phyloP scores from a whole-genome alignment of 2,113 vertebrate genomes.

The Verasper variegatus region DNA sequence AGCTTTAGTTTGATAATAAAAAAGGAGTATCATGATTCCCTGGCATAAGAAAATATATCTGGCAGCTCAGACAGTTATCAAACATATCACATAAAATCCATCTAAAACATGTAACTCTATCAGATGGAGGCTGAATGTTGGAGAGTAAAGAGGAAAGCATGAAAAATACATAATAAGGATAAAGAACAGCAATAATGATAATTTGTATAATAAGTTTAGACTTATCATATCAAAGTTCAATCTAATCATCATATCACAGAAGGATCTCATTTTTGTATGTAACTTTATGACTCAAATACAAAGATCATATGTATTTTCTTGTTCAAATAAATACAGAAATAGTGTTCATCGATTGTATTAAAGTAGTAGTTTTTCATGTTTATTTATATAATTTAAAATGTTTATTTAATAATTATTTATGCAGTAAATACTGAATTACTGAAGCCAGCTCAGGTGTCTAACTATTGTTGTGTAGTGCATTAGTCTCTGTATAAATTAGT shows the following conservation, averaged over 20 bases:
- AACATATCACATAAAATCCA: constrained; percentile 19
- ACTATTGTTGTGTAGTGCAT: too few relatives aligned
- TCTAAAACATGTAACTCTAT: constrained; percentile 25
- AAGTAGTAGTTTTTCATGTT: not conserved
- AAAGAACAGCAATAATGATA: not conserved
- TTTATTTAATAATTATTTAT: too few relatives aligned
- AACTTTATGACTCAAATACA: not conserved
- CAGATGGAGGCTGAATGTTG: constrained; percentile 22
- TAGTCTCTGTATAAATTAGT: too few relatives aligned
- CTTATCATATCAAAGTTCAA: not conserved
- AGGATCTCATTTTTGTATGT: not conserved
- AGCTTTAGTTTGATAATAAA: constrained; percentile 16
- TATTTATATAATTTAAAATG: too few relatives aligned
- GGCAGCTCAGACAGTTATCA: constrained; percentile 32
- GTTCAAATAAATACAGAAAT: too few relatives aligned
- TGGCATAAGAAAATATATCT: constrained; percentile 22
- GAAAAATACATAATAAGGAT: constrained; percentile 11
- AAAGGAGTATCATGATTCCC: constrained; percentile 32
- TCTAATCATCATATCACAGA: not conserved
- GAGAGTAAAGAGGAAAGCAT: not conserved
- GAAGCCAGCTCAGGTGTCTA: too few relatives aligned
- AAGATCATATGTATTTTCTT: not conserved
- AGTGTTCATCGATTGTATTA: not conserved
- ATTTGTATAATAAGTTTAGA: not conserved
- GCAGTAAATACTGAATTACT: too few relatives aligned